Percentiles rank a stretch among this genome's conserved stretches.
Conservation (phyloP, 2,113 vertebrate genomes). For the Phrynosoma blainvillii region DNA sequence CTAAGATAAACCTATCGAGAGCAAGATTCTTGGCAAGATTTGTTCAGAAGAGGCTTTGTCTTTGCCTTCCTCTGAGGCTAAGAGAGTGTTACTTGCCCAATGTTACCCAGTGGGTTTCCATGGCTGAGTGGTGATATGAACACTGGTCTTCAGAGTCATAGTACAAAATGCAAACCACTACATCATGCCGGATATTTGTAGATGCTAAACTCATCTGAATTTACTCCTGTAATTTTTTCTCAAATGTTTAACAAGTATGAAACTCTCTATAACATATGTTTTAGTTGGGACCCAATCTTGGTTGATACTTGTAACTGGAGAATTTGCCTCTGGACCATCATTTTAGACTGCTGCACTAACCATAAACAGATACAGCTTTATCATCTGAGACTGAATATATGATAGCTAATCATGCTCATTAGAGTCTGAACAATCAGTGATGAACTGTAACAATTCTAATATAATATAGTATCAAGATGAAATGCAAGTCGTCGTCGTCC, state of each 20-base stretch:
- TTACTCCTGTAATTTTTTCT: no score
- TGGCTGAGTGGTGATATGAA: no score
- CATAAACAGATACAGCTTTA: not conserved
- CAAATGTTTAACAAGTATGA: no score
- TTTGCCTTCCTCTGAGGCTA: no score
- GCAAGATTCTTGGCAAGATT: no score
- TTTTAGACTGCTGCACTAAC: not conserved
- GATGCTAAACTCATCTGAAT: not conserved
- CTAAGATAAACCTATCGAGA: no score
- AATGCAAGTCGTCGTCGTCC: no score
- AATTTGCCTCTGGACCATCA: not conserved
- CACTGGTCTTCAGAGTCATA: no score
- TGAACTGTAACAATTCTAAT: not conserved
- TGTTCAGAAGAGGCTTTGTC: no score
- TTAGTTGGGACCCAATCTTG: not conserved
- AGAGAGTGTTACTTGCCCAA: no score
- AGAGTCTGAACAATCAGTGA: not conserved
- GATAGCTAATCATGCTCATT: not conserved
- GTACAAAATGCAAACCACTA: no score
- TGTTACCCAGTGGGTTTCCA: no score
- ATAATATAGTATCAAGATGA: not conserved
- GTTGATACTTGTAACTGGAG: not conserved
- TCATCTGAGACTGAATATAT: not conserved
- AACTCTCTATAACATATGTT: not conserved
- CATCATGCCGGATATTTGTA: not conserved